A percentile compares a stretch with the other conserved stretches of the same genome.
These are phyloP conservation scores for Diarsia mendica DNA, from an alignment of 2,888 invertebrate species.

Conservation along the genomic window DNA sequence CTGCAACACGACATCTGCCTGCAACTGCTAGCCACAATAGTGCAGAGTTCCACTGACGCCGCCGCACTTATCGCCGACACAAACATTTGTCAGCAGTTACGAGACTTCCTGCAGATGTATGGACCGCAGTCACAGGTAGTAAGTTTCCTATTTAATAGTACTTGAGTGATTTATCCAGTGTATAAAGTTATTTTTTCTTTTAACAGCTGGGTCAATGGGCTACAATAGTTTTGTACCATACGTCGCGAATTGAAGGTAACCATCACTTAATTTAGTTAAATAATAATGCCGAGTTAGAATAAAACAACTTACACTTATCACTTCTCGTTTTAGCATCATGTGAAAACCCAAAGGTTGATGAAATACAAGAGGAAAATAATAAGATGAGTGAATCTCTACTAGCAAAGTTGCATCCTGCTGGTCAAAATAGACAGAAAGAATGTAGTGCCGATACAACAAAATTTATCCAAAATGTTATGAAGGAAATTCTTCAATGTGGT, in stretches of 20 bases:
- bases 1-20: conserved; percentile 76
- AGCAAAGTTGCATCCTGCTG: conserved; percentile 10
- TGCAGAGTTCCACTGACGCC: conserved; percentile 69
- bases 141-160: background rate
- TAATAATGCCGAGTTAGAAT: conserved; percentile 9
- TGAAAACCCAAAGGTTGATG: background rate
- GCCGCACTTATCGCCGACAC: conserved; percentile 59
- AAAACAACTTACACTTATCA: background rate
- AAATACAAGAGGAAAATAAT: conserved; percentile 18
- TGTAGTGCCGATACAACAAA: conserved; percentile 70
- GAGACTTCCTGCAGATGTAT: conserved; percentile 70
- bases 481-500: conserved; percentile 73
- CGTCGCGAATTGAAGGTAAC: conserved; percentile 64
- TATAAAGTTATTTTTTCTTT: background rate
- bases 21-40: conserved; percentile 77
- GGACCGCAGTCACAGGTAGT: conserved; percentile 78
- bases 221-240: conserved; percentile 76
- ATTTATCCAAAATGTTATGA: conserved; percentile 76
- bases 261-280: conserved; percentile 16
- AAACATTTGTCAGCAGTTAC: conserved; percentile 68
- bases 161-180: background rate
- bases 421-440: conserved; percentile 28
- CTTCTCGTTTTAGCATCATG: conserved; percentile 28
- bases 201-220: conserved; percentile 82
- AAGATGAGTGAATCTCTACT: conserved; percentile 16